A percentile compares a stretch with the other conserved stretches of the same genome.
Evolutionary conservation across 2,797 vertebrate genomes (phyloP).

Genomic region (Aphelocoma californica): DNA sequence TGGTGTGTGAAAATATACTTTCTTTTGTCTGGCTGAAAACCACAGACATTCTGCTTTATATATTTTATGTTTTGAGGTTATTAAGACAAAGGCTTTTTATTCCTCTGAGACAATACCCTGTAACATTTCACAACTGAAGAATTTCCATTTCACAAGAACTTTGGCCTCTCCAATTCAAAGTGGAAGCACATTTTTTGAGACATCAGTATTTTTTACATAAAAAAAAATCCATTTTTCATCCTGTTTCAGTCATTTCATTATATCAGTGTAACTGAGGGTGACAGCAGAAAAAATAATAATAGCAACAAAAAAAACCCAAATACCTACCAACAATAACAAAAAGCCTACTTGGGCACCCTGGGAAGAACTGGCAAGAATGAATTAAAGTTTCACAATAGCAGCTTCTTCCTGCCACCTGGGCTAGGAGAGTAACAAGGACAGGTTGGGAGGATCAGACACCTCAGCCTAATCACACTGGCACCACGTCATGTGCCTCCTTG

Average conservation of each 20-base stretch:
- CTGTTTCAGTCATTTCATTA: constrained; percentile 7
- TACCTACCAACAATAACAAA: neutral
- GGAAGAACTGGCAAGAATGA: neutral
- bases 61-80: constrained; percentile 33
- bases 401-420: neutral
- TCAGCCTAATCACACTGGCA: neutral
- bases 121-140: constrained; percentile 34
- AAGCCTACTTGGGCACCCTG: neutral
- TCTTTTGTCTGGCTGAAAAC: constrained; percentile 8
- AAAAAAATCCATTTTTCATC: neutral
- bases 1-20: neutral
- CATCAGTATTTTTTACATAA: neutral
- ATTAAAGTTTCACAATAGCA: neutral
- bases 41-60: constrained; percentile 6
- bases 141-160: constrained; percentile 34
- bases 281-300: neutral
- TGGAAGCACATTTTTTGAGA: neutral
- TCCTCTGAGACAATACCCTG: neutral
- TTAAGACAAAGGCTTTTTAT: constrained; percentile 19
- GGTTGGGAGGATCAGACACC: neutral
- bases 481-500: neutral
- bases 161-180: constrained; percentile 22
- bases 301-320: neutral
- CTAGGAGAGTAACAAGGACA: neutral
- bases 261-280: neutral